Conservation (phyloP, 2,888 invertebrate species). For the Caenorhabditis angaria region DNA sequence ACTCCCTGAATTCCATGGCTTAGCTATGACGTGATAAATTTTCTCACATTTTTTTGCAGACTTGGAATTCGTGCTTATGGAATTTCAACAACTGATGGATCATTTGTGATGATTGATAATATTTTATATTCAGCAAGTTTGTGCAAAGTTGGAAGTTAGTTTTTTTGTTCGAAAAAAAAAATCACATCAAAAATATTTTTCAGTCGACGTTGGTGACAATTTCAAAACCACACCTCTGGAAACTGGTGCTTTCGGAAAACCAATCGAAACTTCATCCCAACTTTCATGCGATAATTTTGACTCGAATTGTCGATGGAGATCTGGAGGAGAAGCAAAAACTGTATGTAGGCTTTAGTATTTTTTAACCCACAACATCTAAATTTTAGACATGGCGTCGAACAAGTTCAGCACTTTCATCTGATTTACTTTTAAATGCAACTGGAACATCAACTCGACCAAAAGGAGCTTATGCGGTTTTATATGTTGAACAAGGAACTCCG, state of each 20-base stretch:
- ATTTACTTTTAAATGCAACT: conserved; percentile 65
- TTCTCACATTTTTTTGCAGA: conserved; percentile 16
- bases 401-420: conserved; percentile 46
- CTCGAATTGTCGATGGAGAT: conserved; percentile 66
- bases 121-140: conserved; percentile 68
- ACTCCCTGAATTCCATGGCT: too few species aligned
- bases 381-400: conserved; percentile 64
- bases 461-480: conserved; percentile 64
- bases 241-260: conserved; percentile 62
- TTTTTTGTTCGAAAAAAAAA: not conserved
- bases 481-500: conserved; percentile 63
- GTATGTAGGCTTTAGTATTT: conserved; percentile 13
- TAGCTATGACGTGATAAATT: too few species aligned
- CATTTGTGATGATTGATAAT: conserved; percentile 71
- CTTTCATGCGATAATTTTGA: conserved; percentile 65
- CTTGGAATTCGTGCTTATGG: conserved; percentile 68
- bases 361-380: not conserved
- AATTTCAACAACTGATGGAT: conserved; percentile 66
- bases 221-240: conserved; percentile 60
- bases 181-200: conserved; percentile 19
- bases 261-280: conserved; percentile 51
- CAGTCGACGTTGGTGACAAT: conserved; percentile 68
- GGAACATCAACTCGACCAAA: conserved; percentile 63
- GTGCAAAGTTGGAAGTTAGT: conserved; percentile 68
- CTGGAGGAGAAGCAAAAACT: conserved; percentile 57